Percentiles rank a stretch among this genome's conserved stretches.
Conservation (phyloP, 2,888 invertebrate genomes). For the Aphrophora alni region DNA sequence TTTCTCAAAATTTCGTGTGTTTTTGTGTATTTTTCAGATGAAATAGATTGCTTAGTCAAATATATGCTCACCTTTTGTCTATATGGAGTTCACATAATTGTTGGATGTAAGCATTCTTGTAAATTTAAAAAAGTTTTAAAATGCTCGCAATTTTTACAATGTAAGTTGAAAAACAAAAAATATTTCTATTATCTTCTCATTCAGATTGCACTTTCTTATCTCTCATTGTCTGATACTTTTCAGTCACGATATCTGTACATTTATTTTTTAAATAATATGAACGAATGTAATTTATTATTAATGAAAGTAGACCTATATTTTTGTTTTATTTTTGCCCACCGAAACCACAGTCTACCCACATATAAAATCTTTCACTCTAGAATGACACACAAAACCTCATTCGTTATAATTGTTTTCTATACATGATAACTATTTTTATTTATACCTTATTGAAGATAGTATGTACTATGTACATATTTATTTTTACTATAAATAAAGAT, state of each 20-base stretch:
- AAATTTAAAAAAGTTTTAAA: neutral
- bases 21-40: neutral
- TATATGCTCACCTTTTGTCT: neutral
- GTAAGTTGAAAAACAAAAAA: neutral
- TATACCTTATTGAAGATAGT: neutral
- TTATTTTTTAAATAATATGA: neutral
- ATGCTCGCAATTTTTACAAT: neutral
- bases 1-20: neutral
- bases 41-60: conserved; percentile 6
- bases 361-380: neutral
- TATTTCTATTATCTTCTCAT: neutral
- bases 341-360: neutral
- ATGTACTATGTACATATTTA: conserved; percentile 36
- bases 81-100: neutral
- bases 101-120: neutral
- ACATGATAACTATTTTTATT: neutral
- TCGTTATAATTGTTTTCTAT: neutral
- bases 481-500: neutral
- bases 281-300: neutral
- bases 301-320: neutral
- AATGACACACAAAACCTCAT: neutral
- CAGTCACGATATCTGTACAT: neutral
- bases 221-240: neutral
- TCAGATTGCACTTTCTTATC: neutral
- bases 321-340: neutral